Conservation (phyloP, 2,113 vertebrate species). For the Serilophus lunatus region DNA sequence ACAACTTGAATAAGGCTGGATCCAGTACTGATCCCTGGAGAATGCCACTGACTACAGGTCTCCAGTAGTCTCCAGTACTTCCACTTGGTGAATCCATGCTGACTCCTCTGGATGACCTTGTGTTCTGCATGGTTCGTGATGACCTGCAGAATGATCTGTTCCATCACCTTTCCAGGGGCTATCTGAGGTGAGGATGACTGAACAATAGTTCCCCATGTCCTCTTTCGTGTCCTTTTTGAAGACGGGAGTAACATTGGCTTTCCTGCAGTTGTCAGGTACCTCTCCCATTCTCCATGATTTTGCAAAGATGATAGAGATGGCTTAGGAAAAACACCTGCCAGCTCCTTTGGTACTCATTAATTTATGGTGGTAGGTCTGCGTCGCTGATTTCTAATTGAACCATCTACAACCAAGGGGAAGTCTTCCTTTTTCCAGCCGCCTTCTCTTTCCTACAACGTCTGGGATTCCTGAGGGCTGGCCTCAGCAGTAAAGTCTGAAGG, state of each 20-base stretch:
- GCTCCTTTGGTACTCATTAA: neutral
- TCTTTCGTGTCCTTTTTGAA: neutral
- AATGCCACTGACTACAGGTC: neutral
- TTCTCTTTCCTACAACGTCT: neutral
- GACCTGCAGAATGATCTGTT: neutral
- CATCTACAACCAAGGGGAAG: rapidly evolving
- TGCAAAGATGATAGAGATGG: neutral
- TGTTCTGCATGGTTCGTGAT: neutral
- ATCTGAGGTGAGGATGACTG: neutral
- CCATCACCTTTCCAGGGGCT: neutral
- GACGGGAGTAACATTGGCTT: neutral
- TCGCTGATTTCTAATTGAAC: rapidly evolving
- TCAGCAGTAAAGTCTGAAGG: neutral
- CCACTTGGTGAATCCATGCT: neutral
- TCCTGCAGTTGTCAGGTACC: neutral
- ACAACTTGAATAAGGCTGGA: neutral
- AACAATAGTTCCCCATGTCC: neutral
- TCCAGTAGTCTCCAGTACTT: neutral
- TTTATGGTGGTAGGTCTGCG: neutral
- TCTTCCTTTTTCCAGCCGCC: neutral
- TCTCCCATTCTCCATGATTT: neutral
- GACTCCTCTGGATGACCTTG: neutral
- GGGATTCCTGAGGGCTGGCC: neutral
- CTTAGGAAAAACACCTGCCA: neutral
- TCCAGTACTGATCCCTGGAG: neutral